Evolutionary conservation across 2,797 vertebrate genomes (phyloP), one percentile per base, ranked within the genome.

Genomic region (Phrynocephalus forsythii): DNA sequence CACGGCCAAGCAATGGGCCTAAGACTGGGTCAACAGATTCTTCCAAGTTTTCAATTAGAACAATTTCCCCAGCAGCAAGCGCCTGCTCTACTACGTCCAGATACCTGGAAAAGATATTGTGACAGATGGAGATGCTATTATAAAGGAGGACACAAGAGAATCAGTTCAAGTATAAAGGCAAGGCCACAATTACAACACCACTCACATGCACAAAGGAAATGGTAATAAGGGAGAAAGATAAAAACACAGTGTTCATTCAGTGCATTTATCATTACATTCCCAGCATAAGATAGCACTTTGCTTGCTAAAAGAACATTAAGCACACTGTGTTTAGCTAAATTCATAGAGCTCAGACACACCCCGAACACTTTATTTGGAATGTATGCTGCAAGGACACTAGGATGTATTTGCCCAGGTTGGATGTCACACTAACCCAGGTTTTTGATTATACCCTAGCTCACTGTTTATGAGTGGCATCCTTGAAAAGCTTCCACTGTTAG

Each of bases 1-100:
- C 98, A 94, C 97, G 95, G 5, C 98, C 98, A 84, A 99, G 96
- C 81, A 99, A 94, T 0, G 98, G 98, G n/a, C 98, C 98, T 82
- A 99, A 96, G 83, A 99, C 98, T 16, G 98, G 99, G 95, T 99
- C 98, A 78, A 99, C 73, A 0, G 92, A 96, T 93, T 99, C 99
- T 90, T 98, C 98, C 84, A 99, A 86, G 92, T 99, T 98, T 95
- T 99, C 99, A 69, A 99, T 98, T 81, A 99, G 95, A 83, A 99
- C 98, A 84, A 97, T 94, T 0, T 98, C 97, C 20, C 99, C 99
- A 1, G 96, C 96, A 87, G 97, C 96, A 93, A 99, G 91, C 0
- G 98, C 98, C 88, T 77, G 95, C 91, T 99, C 99, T 66, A 99
- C 94, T 0, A 86, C 96, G 69, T 99, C 98, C 91, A 99, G 93